A percentile compares a stretch with the other conserved stretches of the same genome.
Evolutionary conservation across 2,888 invertebrate genomes (phyloP).

Genomic region (Diplolepis rosae): DNA sequence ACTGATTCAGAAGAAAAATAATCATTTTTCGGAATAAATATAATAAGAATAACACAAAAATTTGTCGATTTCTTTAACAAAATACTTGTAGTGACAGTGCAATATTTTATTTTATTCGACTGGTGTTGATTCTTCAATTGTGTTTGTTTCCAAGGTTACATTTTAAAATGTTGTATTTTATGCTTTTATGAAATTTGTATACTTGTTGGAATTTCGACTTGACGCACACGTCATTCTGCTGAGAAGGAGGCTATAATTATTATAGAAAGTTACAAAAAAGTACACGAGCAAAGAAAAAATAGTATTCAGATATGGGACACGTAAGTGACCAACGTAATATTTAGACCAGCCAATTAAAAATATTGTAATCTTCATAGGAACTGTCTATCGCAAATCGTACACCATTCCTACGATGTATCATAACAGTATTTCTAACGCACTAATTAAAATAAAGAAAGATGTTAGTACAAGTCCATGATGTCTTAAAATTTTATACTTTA

Average conservation of each 20-base stretch:
- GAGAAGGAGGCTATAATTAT: conserved; percentile 51
- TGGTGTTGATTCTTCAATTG: not conserved
- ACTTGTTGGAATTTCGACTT: conserved; percentile 11
- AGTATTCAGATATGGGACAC: conserved; percentile 50
- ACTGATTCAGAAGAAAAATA: not conserved
- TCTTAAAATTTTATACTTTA: conserved; percentile 1
- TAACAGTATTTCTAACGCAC: conserved; percentile 70
- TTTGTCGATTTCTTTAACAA: not conserved
- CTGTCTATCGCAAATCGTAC: conserved; percentile 61
- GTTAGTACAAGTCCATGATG: conserved; percentile 57
- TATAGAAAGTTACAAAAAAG: conserved; percentile 20
- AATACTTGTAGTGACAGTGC: not conserved
- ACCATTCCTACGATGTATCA: conserved; percentile 70
- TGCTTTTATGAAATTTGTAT: not conserved
- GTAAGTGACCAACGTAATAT: conserved; percentile 18
- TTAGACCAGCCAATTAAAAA: conserved; percentile 31
- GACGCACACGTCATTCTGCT: conserved; percentile 32
- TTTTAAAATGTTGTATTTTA: not conserved
- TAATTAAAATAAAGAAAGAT: conserved; percentile 65
- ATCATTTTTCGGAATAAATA: not conserved
- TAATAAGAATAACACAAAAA: not conserved
- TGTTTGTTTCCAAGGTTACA: not conserved
- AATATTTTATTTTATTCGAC: not conserved
- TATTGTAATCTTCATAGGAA: conserved; percentile 42
- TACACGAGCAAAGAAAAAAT: conserved; percentile 47